Percentiles rank a stretch among this genome's conserved stretches.
Evolutionary conservation across 2,797 vertebrate genomes (phyloP).

Genomic region (Falco biarmicus): DNA sequence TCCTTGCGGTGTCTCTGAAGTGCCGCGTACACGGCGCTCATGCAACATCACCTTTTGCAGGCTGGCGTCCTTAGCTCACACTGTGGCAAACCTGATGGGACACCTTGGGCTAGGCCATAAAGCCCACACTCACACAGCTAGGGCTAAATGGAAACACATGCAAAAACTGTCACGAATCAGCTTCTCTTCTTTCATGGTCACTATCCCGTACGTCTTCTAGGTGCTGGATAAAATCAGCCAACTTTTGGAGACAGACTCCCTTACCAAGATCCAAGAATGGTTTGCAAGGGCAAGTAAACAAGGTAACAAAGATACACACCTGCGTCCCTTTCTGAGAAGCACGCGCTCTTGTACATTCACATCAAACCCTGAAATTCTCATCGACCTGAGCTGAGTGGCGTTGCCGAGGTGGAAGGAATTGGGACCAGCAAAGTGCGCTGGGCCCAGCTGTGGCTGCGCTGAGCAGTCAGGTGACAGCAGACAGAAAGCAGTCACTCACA

Average conservation of each 20-base stretch:
- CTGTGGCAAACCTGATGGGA: not conserved
- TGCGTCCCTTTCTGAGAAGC: not conserved
- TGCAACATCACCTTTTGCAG: not conserved
- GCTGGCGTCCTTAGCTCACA: not conserved
- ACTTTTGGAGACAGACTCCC: slow-evolving; percentile 67
- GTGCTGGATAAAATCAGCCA: slow-evolving; percentile 65
- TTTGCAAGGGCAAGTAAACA: slow-evolving; percentile 46
- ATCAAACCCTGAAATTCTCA: not conserved
- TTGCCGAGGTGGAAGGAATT: not conserved
- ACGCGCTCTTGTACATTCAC: rapidly evolving
- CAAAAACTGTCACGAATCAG: not conserved
- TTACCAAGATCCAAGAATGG: slow-evolving; percentile 67
- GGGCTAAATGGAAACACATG: not conserved
- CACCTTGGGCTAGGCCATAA: not conserved
- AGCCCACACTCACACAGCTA: not conserved
- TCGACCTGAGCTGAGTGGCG: not conserved
- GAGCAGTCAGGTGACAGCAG: not conserved
- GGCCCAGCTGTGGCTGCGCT: not conserved
- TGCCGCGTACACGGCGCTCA: rapidly evolving
- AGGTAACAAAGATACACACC: slow-evolving; percentile 43
- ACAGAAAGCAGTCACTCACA: not conserved
- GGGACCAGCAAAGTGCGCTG: not conserved
- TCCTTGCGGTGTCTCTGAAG: not conserved
- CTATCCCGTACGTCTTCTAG: slow-evolving; percentile 14
- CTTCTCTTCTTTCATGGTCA: not conserved